phyloP scores from a whole-genome alignment of 2,888 invertebrate genomes.

The Ernsta delagoae region DNA sequence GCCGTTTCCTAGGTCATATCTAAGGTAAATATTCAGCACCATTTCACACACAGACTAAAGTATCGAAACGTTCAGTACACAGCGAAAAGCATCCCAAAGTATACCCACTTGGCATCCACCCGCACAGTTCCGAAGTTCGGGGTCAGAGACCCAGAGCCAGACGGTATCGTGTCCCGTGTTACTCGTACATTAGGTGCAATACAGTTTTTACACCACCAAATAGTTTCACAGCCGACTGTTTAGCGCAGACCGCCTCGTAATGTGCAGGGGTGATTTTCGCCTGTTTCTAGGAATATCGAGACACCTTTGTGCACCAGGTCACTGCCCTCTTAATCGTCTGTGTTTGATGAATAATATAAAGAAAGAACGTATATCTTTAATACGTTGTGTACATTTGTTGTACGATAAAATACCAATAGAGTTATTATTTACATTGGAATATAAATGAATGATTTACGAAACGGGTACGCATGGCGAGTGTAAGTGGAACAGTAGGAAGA shows the following conservation, averaged over 20 bases:
- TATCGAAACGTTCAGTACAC: background rate
- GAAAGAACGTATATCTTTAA: no score
- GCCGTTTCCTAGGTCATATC: no score
- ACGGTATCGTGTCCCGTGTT: slow-evolving; percentile 7
- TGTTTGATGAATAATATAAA: no score
- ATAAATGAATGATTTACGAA: no score
- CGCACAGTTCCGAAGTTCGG: slow-evolving; percentile 21
- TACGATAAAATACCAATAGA: no score
- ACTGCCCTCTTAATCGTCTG: background rate
- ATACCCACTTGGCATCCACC: background rate
- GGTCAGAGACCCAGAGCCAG: slow-evolving; percentile 32
- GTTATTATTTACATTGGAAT: no score
- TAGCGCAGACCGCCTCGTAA: background rate
- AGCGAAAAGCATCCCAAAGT: background rate
- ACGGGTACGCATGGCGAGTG: no score
- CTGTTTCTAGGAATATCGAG: background rate
- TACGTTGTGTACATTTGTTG: no score
- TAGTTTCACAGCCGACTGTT: slow-evolving; percentile 20
- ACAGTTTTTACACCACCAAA: slow-evolving; percentile 16
- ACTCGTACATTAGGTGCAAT: slow-evolving; percentile 27
- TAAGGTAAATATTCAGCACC: no score
- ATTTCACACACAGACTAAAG: no score
- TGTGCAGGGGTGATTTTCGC: background rate
- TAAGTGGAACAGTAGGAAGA: no score
- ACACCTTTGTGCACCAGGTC: background rate